phyloP scores from a whole-genome alignment of 2,888 invertebrate genomes.

The Leptinotarsa haldemani region DNA sequence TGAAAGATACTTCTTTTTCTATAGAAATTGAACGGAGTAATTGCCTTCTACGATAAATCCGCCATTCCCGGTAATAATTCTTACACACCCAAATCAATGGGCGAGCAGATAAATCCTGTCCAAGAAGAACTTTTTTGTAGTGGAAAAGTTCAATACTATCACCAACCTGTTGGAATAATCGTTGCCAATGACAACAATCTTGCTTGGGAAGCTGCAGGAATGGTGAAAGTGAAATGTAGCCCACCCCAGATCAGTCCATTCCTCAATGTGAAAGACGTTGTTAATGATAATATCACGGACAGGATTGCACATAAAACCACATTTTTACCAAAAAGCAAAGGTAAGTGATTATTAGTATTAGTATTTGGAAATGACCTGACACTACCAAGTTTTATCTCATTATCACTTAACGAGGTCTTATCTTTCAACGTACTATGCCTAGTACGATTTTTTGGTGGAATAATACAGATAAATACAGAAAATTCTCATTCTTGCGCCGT shows the following conservation, averaged over 20 bases:
- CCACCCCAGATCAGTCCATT: slow-evolving; percentile 65
- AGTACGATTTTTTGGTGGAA: no score
- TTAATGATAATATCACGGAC: slow-evolving; percentile 65
- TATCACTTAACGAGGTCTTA: no score
- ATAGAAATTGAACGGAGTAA: slow-evolving; percentile 75
- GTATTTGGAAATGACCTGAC: not conserved
- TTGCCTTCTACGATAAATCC: slow-evolving; percentile 73
- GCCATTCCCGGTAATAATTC: slow-evolving; percentile 79
- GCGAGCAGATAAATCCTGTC: slow-evolving; percentile 29
- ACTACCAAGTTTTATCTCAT: no score
- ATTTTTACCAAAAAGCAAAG: slow-evolving; percentile 61
- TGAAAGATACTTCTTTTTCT: slow-evolving; percentile 6
- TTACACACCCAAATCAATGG: slow-evolving; percentile 64
- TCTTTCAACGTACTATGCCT: no score
- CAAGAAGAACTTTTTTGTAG: slow-evolving; percentile 69
- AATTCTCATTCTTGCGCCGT: no score
- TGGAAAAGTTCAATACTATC: slow-evolving; percentile 72
- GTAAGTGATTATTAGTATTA: slow-evolving; percentile 40
- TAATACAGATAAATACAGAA: no score
- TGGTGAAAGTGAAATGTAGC: slow-evolving; percentile 71
- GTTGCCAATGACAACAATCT: slow-evolving; percentile 73
- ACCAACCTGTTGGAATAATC: slow-evolving; percentile 81
- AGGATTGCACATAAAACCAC: slow-evolving; percentile 63
- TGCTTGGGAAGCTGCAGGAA: slow-evolving; percentile 71
- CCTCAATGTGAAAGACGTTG: slow-evolving; percentile 67